Evolutionary conservation across 2,113 vertebrate genomes (phyloP).

Genomic region (Calcarius ornatus): DNA sequence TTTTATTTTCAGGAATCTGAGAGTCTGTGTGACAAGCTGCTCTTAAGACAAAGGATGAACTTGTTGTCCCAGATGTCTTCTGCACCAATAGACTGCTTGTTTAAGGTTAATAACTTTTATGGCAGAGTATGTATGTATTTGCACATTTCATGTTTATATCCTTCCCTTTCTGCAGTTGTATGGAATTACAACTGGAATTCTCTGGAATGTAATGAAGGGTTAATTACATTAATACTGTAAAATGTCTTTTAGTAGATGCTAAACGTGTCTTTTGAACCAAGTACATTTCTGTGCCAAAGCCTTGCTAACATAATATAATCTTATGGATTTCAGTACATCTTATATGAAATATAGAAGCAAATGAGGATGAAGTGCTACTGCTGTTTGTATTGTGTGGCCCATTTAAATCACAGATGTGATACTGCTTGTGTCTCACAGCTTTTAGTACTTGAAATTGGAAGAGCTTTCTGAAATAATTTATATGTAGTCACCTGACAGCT

Average conservation of each 20-base stretch:
- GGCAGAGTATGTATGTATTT: neutral
- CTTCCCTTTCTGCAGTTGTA: neutral
- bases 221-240: neutral
- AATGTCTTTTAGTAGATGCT: neutral
- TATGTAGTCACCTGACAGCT: neutral
- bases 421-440: neutral
- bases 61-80: constrained; percentile 84
- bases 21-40: constrained; percentile 78
- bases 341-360: neutral
- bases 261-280: neutral
- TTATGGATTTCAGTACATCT: fast-evolving
- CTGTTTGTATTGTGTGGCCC: neutral
- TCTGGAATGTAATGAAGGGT: neutral
- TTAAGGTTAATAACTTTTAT: constrained; percentile 80
- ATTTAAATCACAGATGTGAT: neutral
- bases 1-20: constrained; percentile 76
- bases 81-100: constrained; percentile 85
- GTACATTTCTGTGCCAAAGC: neutral
- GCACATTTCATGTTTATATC: fast-evolving
- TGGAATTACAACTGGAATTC: neutral
- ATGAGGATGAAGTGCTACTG: neutral
- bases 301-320: neutral
- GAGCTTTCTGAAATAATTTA: neutral
- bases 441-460: neutral
- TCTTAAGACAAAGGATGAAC: constrained; percentile 88